Conservation (phyloP, 2,797 vertebrate species). For the Enteromius mattozi region DNA sequence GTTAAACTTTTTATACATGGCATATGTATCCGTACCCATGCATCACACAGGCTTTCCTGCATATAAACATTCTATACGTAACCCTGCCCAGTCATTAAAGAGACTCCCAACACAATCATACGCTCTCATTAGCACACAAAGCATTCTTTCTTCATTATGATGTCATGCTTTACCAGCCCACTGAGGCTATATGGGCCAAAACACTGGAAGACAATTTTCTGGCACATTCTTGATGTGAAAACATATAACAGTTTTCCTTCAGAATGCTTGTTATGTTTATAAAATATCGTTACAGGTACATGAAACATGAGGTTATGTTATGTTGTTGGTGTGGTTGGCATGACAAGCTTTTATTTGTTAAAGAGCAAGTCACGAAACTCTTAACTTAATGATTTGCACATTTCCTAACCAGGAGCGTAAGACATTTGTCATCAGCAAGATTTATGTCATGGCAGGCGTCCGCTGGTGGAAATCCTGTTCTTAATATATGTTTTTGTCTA, state of each 20-base stretch:
- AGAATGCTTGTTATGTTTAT: conserved; percentile 39
- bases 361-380: not conserved
- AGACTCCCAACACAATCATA: conserved; percentile 1
- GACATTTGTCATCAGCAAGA: not conserved
- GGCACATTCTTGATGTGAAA: conserved; percentile 25
- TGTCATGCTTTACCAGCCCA: conserved; percentile 16
- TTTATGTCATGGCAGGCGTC: not conserved
- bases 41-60: not conserved
- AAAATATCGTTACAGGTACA: conserved; percentile 7
- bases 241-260: not conserved
- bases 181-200: conserved; percentile 13
- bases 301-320: conserved; percentile 16
- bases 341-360: not conserved
- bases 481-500: not conserved
- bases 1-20: conserved; percentile 8
- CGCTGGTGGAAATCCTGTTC: not conserved
- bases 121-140: conserved; percentile 17
- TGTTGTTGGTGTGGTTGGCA: not conserved
- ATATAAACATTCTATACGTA: conserved; percentile 31
- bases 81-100: not conserved
- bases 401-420: not conserved
- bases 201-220: conserved; percentile 16
- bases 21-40: not conserved
- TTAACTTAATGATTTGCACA: not conserved
- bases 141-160: conserved; percentile 27